Base-by-base conservation (phyloP, 2,888 invertebrate genomes). In the Amorpha juglandis region DNA sequence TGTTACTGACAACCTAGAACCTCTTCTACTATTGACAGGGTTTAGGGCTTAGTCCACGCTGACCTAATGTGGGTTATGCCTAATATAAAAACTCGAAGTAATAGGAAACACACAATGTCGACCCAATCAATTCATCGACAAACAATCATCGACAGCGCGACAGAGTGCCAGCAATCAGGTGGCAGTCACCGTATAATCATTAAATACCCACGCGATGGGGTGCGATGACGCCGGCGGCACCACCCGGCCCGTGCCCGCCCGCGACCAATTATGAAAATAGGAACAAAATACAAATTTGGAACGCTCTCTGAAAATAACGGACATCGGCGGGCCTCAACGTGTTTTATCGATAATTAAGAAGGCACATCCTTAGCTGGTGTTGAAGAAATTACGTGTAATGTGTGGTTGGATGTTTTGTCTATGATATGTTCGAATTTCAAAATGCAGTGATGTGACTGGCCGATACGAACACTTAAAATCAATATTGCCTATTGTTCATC, bases 161-260 rank as follows among this genome's bases (percentile, higher is more conserved):
- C 82, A 76, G 79, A 75, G 78, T 76, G 74, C 79, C 88, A 83
- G 90, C 92, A 90, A 92, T 91, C 92, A 91, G 93, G 89, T 91
- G 90, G 92, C 89, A 91, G 92, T 92, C 93, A 92, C 89, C 94
- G 90, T 90, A 91, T 91, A 92, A 93, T 92, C 93, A 92, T 93
- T 93, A 92, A 92, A 92, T 92, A 92, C 92, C 91, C 92, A 88
- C 89, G 89, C 90, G 84, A 80, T 81, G 89, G 90, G 91, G 89
- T 79, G 88, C 86, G 86, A 89, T 89, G 88, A 88, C 87, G 90
- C 91, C 89, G 87, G 86, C 87, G 89, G 90, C 87, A 72, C 87
- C 88, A 84, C 88, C 86, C 77, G 69, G 74, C 76, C 76, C 79
- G 73, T 71, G 71, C 75, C 76, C 78, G 70, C 72, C 84, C 86